These are phyloP conservation scores for Sciurus vulgaris DNA, from an alignment of 2,797 vertebrate species.

Conservation along the genomic window DNA sequence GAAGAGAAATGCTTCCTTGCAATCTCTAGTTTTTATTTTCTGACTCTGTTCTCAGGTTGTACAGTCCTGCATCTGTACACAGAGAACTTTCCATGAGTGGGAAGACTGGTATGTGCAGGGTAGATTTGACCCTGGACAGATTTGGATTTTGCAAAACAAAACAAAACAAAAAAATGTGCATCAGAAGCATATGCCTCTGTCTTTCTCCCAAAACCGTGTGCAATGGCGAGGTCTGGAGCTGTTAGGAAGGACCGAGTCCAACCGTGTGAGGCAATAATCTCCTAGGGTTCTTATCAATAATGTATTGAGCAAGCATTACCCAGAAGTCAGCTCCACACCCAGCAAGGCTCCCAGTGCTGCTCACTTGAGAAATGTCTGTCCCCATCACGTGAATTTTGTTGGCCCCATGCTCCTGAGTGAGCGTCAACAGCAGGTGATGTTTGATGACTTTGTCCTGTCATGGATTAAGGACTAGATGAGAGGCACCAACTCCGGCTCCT, in stretches of 20 bases:
- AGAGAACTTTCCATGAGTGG: not conserved
- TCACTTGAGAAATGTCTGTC: not conserved
- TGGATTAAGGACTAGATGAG: not conserved
- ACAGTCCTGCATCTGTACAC: not conserved
- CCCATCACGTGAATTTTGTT: not conserved
- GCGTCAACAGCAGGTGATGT: not conserved
- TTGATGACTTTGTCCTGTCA: not conserved
- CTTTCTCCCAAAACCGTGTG: not conserved
- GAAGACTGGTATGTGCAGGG: not conserved
- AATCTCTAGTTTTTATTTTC: not conserved
- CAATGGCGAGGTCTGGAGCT: not conserved
- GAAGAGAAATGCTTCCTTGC: not conserved
- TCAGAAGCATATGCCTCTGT: not conserved
- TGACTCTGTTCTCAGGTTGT: not conserved
- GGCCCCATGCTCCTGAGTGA: not conserved
- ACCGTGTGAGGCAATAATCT: not conserved
- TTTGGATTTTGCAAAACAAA: constrained; percentile 25
- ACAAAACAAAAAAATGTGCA: not conserved
- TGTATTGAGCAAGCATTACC: rapidly evolving
- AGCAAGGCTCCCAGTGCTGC: not conserved
- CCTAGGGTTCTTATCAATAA: not conserved
- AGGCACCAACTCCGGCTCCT: no score
- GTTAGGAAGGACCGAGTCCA: not conserved
- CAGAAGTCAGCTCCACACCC: not conserved
- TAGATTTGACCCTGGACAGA: not conserved